Evolutionary conservation across 2,888 invertebrate genomes (phyloP), one percentile per base, ranked within the genome.

Genomic region (Teleiodes luculella): DNA sequence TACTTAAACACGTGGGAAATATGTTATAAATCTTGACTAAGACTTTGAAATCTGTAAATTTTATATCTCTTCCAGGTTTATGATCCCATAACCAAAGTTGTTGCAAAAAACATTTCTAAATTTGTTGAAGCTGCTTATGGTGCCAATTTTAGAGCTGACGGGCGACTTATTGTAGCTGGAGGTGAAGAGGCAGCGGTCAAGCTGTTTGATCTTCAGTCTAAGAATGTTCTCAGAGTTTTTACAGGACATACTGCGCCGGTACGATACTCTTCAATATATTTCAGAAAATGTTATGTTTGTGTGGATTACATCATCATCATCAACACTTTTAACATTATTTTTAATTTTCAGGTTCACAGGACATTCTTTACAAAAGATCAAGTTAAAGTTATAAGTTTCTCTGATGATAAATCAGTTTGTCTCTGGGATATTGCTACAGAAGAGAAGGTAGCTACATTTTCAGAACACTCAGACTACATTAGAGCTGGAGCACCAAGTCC

Each of bases 351-450:
- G 90, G 93, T 96, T 0, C 97, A 97, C 76, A 91, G 97, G 58
- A 94, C 95, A 59, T 94, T 92, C 71, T 98, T 98, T 73, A 92
- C 96, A 14, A 91, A 93, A 31, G 95, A 95, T 69, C 94, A 95
- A 72, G 85, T 93, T 11, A 95, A 95, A 64, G 91, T 98, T 37
- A 91, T 95, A 1, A 97, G 97, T 66, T 98, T 95, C 76, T 96
- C 97, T 2, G 98, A 98, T 88, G 98, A 98, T 76, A 96, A 96
- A 82, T 92, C 94, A 5, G 93, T 95, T 4, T 91, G 92, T 59
- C 70, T 98, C n/a, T 98, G 98, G 97, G 98, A 98, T 73, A 95
- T 98, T 68, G 92, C 96, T 0, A 95, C 93, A 57, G 97, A 97
- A 82, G 93, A 93, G 59, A 91, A 93, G 67, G 67, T 96, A 18